Evolutionary conservation across 2,888 invertebrate genomes (phyloP), one percentile per base, ranked within the genome.

Genomic region (Orthonevra nobilis): DNA sequence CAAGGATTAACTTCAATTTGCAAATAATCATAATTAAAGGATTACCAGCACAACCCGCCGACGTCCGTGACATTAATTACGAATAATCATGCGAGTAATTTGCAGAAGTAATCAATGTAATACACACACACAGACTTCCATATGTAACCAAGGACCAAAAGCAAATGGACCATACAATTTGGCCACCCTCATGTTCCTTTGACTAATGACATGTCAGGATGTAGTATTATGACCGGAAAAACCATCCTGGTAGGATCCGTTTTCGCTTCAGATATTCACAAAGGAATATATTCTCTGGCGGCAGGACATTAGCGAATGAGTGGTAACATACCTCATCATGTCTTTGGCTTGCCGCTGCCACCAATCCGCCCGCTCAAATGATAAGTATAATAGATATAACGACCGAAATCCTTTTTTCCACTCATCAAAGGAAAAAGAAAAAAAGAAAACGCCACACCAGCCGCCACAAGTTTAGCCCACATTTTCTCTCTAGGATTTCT

Each of bases 11-110:
- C 58, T 69, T 50, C 69, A 69, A 69, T 69, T 69, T 69, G 50
- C 58, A 42, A 60, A 69, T 69, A 69, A 69, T 69, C 69, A 69
- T 69, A 69, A 69, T 69, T 69, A 60, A 69, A 69, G 69, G 69
- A 69, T 69, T 60, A 69, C 38, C 69, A 50, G 40, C 69, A 60
- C 50, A 58, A 30, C 60, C 40, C 40, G 20, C 46, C 26, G 19
- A 26, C 40, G 54, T 44, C 42, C 56, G 54, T 66, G 66, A 56
- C 69, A 69, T 60, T 69, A 69, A 69, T 60, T 60, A 69, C 69
- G 23, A 69, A 50, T 60, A 69, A 60, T 60, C 58, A 42, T 50
- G 28, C 32, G 42, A 40, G 42, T 66, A 66, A 66, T 54, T 66
- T 34, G 32, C 23, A 42, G 1, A 15, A 20, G 19, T 17, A 23